Evolutionary conservation across 2,888 invertebrate species (phyloP).

Genomic region (Epistrophella euchroma): DNA sequence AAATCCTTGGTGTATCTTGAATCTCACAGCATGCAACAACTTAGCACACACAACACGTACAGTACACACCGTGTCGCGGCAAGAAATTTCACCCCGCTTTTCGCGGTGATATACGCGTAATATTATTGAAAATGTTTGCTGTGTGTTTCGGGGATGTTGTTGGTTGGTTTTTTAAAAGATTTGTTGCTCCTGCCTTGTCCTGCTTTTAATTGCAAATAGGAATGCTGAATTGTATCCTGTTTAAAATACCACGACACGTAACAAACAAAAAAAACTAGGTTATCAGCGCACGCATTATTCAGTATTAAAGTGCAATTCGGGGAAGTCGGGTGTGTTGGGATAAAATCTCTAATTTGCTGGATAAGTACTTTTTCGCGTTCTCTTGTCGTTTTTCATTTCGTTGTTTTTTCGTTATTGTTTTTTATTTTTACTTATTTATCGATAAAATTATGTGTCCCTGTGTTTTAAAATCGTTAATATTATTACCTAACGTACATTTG

Average conservation of each 20-base stretch:
- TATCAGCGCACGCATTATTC: slow-evolving; percentile 76
- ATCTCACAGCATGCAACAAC: slow-evolving; percentile 60
- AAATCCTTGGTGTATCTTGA: slow-evolving; percentile 36
- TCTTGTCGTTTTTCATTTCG: slow-evolving; percentile 36
- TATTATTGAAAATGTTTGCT: slow-evolving; percentile 16
- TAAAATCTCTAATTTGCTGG: slow-evolving; percentile 39
- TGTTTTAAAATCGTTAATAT: background rate
- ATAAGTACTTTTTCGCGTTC: slow-evolving; percentile 36
- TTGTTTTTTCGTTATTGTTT: slow-evolving; percentile 31
- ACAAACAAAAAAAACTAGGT: slow-evolving; percentile 51
- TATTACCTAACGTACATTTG: background rate
- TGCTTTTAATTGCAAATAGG: slow-evolving; percentile 31
- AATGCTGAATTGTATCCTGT: slow-evolving; percentile 42
- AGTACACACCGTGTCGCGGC: slow-evolving; percentile 35
- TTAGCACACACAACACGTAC: background rate
- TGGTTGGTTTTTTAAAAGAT: slow-evolving; percentile 69
- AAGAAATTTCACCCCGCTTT: slow-evolving; percentile 48
- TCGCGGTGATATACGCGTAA: slow-evolving; percentile 62
- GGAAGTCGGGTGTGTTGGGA: slow-evolving; percentile 81
- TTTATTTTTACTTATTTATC: slow-evolving; percentile 27
- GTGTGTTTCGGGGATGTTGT: slow-evolving; percentile 61
- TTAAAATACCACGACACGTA: background rate
- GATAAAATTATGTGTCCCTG: background rate
- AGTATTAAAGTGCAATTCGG: slow-evolving; percentile 83
- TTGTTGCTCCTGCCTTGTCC: slow-evolving; percentile 47